A percentile compares a stretch with the other conserved stretches of the same genome.
phyloP scores from a whole-genome alignment of 2,113 vertebrate species.

The Paraplagusia blochii region DNA sequence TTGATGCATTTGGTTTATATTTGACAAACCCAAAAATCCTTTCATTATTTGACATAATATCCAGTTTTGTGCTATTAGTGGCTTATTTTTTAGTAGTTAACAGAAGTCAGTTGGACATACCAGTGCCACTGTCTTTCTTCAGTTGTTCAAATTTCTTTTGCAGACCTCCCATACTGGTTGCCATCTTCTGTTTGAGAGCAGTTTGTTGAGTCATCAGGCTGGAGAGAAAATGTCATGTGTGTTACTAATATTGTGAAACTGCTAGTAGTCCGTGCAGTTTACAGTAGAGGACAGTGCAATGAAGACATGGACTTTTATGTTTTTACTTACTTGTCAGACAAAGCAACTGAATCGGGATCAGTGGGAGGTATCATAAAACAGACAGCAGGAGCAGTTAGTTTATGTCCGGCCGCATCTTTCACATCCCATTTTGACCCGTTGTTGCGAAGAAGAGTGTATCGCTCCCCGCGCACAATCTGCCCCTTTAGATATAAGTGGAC shows the following conservation, averaged over 20 bases:
- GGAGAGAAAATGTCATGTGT: conserved; percentile 2
- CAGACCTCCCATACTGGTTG: conserved; percentile 72
- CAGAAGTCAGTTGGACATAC: conserved; percentile 21
- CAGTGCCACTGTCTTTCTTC: conserved; percentile 78
- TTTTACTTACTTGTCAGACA: conserved; percentile 82
- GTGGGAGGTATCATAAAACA: conserved; percentile 94
- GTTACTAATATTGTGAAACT: too few relatives aligned
- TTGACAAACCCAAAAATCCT: too few relatives aligned
- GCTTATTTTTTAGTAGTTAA: neutral
- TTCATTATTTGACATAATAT: too few relatives aligned
- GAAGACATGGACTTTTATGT: neutral
- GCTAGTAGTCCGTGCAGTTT: neutral
- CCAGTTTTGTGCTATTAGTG: too few relatives aligned
- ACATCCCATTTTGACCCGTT: conserved; percentile 84
- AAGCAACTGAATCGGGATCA: conserved; percentile 77
- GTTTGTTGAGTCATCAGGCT: conserved; percentile 82
- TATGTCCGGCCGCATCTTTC: conserved; percentile 77
- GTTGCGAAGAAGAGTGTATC: conserved; percentile 86
- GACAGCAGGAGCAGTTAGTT: conserved; percentile 79
- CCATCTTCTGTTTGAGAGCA: conserved; percentile 79
- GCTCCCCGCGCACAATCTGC: conserved; percentile 82
- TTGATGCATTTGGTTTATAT: too few relatives aligned
- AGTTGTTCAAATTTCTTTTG: conserved; percentile 78
- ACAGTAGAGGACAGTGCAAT: too few relatives aligned
- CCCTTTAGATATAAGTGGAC: conserved; percentile 79